These are phyloP conservation scores for Heliconius cydno DNA, from an alignment of 2,888 invertebrate genomes.

Conservation along the genomic window DNA sequence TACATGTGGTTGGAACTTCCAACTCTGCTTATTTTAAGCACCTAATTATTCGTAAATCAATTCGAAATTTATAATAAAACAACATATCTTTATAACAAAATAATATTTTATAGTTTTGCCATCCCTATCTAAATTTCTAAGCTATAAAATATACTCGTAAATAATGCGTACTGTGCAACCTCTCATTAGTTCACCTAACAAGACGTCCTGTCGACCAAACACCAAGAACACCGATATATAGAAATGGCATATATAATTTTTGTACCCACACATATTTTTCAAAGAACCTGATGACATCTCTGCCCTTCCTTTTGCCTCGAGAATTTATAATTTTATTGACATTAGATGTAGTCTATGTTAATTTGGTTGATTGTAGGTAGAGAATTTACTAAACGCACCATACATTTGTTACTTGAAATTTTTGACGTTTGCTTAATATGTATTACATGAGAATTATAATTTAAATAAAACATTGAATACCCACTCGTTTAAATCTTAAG, in stretches of 20 bases:
- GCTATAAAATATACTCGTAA: conserved; percentile 22
- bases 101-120: neutral
- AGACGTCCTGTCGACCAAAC: conserved; percentile 32
- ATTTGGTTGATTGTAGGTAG: neutral
- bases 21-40: too few species aligned
- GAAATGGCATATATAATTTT: conserved; percentile 12
- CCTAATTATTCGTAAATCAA: too few species aligned
- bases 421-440: too few species aligned
- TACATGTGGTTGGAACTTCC: too few species aligned
- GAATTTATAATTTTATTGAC: neutral
- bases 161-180: conserved; percentile 33
- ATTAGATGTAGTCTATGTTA: neutral
- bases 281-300: neutral
- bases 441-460: too few species aligned
- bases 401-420: neutral
- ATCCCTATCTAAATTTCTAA: too few species aligned
- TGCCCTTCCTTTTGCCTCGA: neutral
- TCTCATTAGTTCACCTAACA: conserved; percentile 41
- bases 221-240: neutral
- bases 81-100: too few species aligned
- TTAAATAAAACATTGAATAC: too few species aligned
- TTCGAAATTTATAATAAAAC: too few species aligned
- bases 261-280: neutral
- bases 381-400: neutral
- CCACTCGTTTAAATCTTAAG: too few species aligned